Base-by-base conservation (phyloP, 64 coral and sea anemone genomes). In the Platygyra sinensis region DNA sequence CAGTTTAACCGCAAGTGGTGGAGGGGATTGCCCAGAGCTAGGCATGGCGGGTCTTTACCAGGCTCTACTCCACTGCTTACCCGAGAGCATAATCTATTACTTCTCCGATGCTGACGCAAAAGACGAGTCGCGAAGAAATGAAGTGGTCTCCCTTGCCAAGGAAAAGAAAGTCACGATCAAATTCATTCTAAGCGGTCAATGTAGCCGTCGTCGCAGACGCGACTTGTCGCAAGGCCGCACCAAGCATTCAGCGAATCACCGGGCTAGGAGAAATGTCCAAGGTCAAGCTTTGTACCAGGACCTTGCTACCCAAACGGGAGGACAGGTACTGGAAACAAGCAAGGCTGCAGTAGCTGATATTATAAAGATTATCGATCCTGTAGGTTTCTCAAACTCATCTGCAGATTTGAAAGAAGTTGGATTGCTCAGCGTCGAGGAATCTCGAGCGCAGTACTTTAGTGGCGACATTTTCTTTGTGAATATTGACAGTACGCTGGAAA, bases 11-110 rank as follows among this genome's bases (percentile, higher is more conserved):
- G 83, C 83, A 67, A 25, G 0, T 52, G 89, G 93, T 25, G 93
- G 93, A 9, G 88, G 82, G 11, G 93, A 95, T 30, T 95, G 93
- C 29, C 93, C 93, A 7, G 93, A 91, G 65, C 46, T 95, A 73
- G 93, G 75, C 15, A 82, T 95, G 89, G 63, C 62, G 6, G 93
- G 81, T 80, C 69, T 95, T 86, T 87, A 74, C 73, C 38, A 87
- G 75, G 93, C 82, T 20, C 20, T 95, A n/a, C 74, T 95, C 42
- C 69, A 82, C 63, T 87, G 93, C 28, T 67, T 87, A 22, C 93
- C 93, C 0, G 82, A 90, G 19, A 80, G 88, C 17, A 60, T 5
- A 5, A 87, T 95, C 11, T 59, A 87, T 67, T 95, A 74, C 89
- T 95, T 95, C 50, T 62, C 82, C 18, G 93, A 95, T 32, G 93